Evolutionary conservation across 2,797 vertebrate species (phyloP).

Genomic region (Crocidura indochinensis): DNA sequence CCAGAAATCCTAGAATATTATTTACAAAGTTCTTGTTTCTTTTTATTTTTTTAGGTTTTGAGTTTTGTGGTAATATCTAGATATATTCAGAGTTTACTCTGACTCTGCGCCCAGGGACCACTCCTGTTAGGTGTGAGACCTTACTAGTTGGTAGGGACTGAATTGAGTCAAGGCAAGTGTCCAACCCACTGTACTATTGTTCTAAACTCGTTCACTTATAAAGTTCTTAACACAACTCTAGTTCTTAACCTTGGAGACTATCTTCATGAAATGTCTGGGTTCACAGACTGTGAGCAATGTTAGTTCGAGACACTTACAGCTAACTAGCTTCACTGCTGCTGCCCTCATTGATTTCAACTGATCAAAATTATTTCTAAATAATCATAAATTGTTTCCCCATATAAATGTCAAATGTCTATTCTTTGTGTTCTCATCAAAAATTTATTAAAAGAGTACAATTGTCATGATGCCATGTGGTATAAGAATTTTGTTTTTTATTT

Average conservation of each 20-base stretch:
- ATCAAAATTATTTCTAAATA: not conserved
- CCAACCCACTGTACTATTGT: no score
- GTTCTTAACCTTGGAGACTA: not conserved
- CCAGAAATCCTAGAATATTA: not conserved
- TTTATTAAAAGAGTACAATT: not conserved
- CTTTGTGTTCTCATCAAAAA: constrained; percentile 11
- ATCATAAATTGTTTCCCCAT: not conserved
- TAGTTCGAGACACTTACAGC: not conserved
- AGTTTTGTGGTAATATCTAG: no score
- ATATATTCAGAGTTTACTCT: no score
- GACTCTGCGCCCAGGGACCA: no score
- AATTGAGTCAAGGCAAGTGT: no score
- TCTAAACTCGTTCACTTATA: no score
- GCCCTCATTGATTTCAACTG: not conserved
- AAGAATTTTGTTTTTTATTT: constrained; percentile 18
- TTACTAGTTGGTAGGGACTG: no score
- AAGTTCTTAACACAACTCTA: no score
- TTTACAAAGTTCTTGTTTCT: no score
- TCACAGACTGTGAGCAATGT: not conserved
- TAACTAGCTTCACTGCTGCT: no score
- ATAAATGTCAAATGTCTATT: not conserved
- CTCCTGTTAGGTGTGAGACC: no score
- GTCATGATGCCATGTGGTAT: not conserved
- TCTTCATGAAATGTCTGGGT: not conserved
- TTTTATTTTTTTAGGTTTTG: no score